Base-by-base conservation (phyloP, 2,797 vertebrate species). In the Rhodeus uyekii region DNA sequence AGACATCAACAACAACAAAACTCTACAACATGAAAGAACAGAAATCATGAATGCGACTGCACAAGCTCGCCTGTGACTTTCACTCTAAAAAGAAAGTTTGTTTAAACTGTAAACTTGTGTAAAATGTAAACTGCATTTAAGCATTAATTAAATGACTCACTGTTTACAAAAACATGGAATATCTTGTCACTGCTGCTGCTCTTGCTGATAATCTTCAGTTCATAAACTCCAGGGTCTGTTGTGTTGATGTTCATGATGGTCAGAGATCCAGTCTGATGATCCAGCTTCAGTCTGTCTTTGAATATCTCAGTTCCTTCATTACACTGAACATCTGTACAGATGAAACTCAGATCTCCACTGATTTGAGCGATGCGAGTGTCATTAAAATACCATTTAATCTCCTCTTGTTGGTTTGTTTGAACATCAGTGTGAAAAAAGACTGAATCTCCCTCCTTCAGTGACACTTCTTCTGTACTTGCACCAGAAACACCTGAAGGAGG, bases 311-410 rank as follows among this genome's bases (percentile, higher is more conserved):
- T 1, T 1, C 63, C 34, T 0, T 38, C 2, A 2, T 38, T 38
- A 65, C 63, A 65, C 63, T 65, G 63, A 38, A 65, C 63, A n/a
- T 65, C 63, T 38, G 63, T 65, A 13, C 63, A 65, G 19, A 7
- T 65, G 8, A 1, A 5, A 13, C 1, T n/a, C 34, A 12, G 34
- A 36, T 65, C 10, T 65, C 36, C 34, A 38, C 2, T 65, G 19
- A 65, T 65, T 38, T 65, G 34, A 38, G 63, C 63, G 3, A 65
- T 65, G 0, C 19, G 9, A 65, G 5, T 65, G 19, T 65, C 63
- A 38, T 38, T 38, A 65, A 65, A 65, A n/a, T 65, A 65, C 63
- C 63, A 65, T n/a, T 65, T 38, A 38, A 65, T 38, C 10, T 13
- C 34, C 3, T 65, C 34, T 38, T 65, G 63, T 65, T n/a, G 34